These are phyloP conservation scores for Gymnothorax javanicus DNA, from an alignment of 2,797 vertebrate genomes.

Conservation along the genomic window DNA sequence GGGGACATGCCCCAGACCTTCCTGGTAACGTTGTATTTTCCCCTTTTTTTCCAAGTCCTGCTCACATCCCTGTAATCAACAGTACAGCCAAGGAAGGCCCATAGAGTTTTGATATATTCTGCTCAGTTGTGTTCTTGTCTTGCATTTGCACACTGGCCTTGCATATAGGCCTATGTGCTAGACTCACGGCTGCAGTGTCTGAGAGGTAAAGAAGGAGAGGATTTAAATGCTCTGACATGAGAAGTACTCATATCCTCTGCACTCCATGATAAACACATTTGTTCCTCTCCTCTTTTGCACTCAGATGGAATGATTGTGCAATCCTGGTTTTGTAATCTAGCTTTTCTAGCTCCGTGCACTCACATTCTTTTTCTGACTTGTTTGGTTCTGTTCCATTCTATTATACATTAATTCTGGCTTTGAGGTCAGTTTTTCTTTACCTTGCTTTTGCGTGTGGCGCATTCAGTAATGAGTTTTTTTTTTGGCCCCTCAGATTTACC, in stretches of 20 bases:
- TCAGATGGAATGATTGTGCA: no score
- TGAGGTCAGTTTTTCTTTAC: not conserved
- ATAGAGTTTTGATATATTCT: not conserved
- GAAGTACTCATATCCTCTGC: no score
- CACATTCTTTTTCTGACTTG: not conserved
- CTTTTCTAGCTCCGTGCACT: not conserved
- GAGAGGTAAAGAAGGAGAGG: no score
- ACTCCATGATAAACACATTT: no score
- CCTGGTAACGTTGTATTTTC: no score
- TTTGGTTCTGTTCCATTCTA: not conserved
- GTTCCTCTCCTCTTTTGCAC: no score
- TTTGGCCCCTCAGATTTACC: conserved; percentile 81
- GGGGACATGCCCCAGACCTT: no score
- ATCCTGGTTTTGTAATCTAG: not conserved
- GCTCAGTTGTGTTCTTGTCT: not conserved
- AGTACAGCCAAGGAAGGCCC: not conserved
- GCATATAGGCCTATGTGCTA: no score
- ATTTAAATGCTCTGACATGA: no score
- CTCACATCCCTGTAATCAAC: not conserved
- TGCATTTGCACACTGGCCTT: no score
- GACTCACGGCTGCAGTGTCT: no score
- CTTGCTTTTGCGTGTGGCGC: not conserved
- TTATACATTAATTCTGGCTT: not conserved
- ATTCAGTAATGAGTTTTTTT: not conserved
- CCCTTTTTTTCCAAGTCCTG: no score